Percentiles rank a stretch among this genome's conserved stretches.
Evolutionary conservation across 1,140 invertebrate genomes (phyloP).

Genomic region (Paramacrobiotus metropolitanus): DNA sequence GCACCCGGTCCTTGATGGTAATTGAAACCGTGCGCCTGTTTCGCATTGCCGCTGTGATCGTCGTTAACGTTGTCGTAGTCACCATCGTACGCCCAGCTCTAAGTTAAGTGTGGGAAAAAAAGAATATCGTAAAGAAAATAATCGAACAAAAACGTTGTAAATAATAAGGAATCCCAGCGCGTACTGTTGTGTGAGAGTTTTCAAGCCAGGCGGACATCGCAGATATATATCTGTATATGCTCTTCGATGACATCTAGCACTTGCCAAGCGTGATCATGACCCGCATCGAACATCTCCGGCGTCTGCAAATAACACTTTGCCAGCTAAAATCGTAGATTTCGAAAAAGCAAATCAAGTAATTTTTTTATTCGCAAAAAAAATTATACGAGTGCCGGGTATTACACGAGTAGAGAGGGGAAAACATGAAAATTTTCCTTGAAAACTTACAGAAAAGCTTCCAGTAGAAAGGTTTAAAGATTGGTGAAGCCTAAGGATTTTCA

Average conservation of each 20-base stretch:
- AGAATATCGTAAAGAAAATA: too few species aligned
- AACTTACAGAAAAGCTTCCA: too few species aligned
- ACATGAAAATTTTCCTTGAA: neutral
- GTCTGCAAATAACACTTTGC: slow-evolving; percentile 34
- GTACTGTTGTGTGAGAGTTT: slow-evolving; percentile 67
- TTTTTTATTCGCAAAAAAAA: too few species aligned
- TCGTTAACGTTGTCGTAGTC: slow-evolving; percentile 82
- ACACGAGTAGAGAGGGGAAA: too few species aligned
- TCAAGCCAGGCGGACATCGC: slow-evolving; percentile 80
- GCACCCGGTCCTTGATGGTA: slow-evolving; percentile 98
- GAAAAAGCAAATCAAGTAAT: too few species aligned
- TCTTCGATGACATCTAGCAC: slow-evolving; percentile 50
- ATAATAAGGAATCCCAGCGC: neutral
- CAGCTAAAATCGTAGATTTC: neutral
- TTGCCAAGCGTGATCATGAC: slow-evolving; percentile 60
- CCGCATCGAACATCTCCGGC: slow-evolving; percentile 61
- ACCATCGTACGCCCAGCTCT: slow-evolving; percentile 79
- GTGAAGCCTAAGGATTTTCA: too few species aligned
- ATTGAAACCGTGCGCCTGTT: slow-evolving; percentile 76
- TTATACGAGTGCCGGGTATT: too few species aligned
- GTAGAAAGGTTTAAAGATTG: too few species aligned
- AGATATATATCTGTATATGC: too few species aligned
- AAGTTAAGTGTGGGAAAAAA: too few species aligned
- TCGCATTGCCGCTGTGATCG: slow-evolving; percentile 56
- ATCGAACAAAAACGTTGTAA: neutral